phyloP scores from a whole-genome alignment of 2,113 vertebrate species.

The Galbula dea region DNA sequence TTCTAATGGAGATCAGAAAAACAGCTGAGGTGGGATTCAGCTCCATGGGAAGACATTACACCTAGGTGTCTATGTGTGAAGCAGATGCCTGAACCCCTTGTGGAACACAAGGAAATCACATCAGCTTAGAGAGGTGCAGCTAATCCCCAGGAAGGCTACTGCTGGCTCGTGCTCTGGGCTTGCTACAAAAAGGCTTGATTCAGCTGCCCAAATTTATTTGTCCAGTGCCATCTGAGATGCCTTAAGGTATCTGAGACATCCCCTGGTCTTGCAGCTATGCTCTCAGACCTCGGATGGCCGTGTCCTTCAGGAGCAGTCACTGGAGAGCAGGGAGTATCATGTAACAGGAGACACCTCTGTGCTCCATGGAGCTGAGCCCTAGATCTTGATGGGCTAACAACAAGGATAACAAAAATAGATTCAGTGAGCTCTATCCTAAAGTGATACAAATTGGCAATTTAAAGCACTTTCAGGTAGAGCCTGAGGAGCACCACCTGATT shows the following conservation, averaged over 20 bases:
- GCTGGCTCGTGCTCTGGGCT: neutral
- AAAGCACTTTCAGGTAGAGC: no score
- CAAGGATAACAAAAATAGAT: no score
- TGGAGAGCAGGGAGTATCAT: neutral
- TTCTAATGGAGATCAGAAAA: neutral
- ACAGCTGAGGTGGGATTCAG: neutral
- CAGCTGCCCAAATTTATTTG: neutral
- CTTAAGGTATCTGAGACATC: slow-evolving; percentile 15
- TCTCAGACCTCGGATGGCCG: neutral
- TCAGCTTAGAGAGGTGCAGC: neutral
- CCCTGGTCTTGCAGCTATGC: neutral
- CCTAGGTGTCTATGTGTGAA: neutral
- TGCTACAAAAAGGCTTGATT: neutral
- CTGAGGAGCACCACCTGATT: no score
- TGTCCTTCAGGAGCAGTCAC: neutral
- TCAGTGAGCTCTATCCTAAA: no score
- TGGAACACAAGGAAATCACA: neutral
- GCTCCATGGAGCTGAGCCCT: neutral
- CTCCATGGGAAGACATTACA: neutral
- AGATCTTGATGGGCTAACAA: neutral
- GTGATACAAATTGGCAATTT: no score
- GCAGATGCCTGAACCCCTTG: neutral
- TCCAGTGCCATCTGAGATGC: slow-evolving; percentile 3
- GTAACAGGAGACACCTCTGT: neutral
- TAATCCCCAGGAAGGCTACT: slow-evolving; percentile 16